These are phyloP conservation scores for Hedya salicella DNA, from an alignment of 2,888 invertebrate genomes.

Conservation along the genomic window DNA sequence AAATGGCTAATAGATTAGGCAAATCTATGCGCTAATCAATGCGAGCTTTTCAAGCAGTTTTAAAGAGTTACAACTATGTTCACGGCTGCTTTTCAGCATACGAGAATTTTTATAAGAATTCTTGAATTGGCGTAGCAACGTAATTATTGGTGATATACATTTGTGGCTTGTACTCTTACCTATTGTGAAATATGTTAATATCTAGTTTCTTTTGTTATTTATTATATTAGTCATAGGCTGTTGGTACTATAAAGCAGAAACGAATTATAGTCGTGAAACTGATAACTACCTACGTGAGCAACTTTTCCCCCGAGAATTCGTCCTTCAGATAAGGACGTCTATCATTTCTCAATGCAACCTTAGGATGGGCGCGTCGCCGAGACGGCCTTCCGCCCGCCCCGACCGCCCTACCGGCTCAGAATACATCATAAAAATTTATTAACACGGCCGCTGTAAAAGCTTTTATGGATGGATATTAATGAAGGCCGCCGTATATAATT, in stretches of 20 bases:
- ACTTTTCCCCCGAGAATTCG: conserved; percentile 49
- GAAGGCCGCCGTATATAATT: conserved; percentile 41
- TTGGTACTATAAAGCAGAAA: conserved; percentile 12
- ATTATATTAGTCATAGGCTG: neutral
- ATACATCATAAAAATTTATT: conserved; percentile 60
- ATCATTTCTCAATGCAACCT: conserved; percentile 58
- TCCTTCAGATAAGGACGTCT: conserved; percentile 57
- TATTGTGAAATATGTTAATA: neutral
- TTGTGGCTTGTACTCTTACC: neutral
- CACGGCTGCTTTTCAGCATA: neutral
- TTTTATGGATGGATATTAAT: conserved; percentile 47
- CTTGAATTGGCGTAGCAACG: too few relatives aligned
- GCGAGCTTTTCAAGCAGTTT: conserved; percentile 13
- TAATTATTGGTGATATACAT: neutral
- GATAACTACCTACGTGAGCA: conserved; percentile 15
- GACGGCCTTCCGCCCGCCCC: conserved; percentile 61
- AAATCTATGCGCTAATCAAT: conserved; percentile 26
- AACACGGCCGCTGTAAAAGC: conserved; percentile 49
- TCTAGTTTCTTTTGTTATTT: neutral
- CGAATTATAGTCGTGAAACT: conserved; percentile 5
- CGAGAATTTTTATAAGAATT: neutral
- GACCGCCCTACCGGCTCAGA: conserved; percentile 54
- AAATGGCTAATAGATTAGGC: conserved; percentile 21
- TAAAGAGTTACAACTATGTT: conserved; percentile 3
- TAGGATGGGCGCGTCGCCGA: conserved; percentile 57